Percentiles rank a stretch among this genome's conserved stretches.
These are phyloP conservation scores for Cerastis leucographa DNA, from an alignment of 2,888 invertebrate genomes.

Conservation along the genomic window DNA sequence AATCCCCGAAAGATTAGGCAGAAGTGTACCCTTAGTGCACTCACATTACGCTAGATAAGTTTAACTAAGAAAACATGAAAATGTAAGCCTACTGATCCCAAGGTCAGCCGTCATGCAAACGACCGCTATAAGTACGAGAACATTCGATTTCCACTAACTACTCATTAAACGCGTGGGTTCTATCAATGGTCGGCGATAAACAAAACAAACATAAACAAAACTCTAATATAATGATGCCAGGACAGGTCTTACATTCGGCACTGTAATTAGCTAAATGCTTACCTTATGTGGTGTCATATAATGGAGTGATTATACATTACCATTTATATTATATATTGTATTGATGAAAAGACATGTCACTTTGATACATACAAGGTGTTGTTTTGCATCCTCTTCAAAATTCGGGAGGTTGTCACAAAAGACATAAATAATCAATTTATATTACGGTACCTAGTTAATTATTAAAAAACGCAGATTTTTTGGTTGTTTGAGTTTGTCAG, in stretches of 20 bases:
- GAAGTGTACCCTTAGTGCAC: not conserved
- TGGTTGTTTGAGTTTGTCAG: no score
- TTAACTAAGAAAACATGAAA: not conserved
- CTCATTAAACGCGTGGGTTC: constrained; percentile 9
- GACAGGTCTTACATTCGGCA: constrained; percentile 1
- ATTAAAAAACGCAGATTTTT: no score
- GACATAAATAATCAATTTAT: no score
- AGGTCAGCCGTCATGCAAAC: not conserved
- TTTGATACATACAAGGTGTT: no score
- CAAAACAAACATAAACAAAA: no score
- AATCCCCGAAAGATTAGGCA: not conserved
- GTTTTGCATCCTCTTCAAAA: no score
- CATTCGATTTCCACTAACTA: constrained; percentile 1
- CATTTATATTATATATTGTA: constrained; percentile 10
- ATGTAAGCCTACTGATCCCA: not conserved
- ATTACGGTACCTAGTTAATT: no score
- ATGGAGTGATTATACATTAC: constrained; percentile 1
- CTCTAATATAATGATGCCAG: constrained; percentile 24
- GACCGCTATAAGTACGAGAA: not conserved
- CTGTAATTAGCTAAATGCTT: constrained; percentile 28
- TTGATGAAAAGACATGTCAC: constrained; percentile 12
- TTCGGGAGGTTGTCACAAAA: no score
- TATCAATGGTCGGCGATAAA: constrained; percentile 4
- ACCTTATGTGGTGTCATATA: not conserved
- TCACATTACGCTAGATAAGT: not conserved